Base-by-base conservation (phyloP, 2,797 vertebrate species). In the Bovichtus variegatus region DNA sequence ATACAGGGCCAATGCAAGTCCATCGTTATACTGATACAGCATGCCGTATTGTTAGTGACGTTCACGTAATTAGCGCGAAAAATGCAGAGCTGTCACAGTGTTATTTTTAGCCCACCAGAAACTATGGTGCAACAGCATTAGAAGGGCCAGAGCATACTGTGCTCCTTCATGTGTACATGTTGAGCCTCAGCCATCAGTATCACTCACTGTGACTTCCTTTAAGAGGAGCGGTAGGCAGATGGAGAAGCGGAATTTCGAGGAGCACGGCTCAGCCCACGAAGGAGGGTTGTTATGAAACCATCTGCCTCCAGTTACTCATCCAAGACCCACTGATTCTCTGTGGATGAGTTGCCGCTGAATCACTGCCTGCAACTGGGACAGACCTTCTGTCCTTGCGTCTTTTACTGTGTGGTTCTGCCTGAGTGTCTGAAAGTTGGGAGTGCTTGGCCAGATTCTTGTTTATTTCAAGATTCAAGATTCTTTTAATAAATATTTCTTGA, bases 251-350 rank as follows among this genome's bases (percentile, higher is more conserved):
- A 83, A 69, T 81, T 29, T 86, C 43, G 51, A 76, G 64, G 51
- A 78, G 53, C 59, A 23, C 1, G 9, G 62, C 41, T 60, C 73
- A 15, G 50, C 62, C 57, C 27, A 6, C 44, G 51, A 58, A 77
- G 67, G 51, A 73, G 47, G 66, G 13, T 66, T 63, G 46, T 83
- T 71, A 70, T 62, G 70, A 88, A 87, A 83, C 90, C 93, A 92
- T 93, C 93, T 93, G 91, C 84, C 77, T 78, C 76, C 84, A 25
- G 36, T 78, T 85, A 74, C 55, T 38, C 64, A 54, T 83, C 77
- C 75, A 66, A 65, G 57, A 82, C 67, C 58, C 64, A 38, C 27
- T 0, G 2, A 50, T 71, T 51, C 67, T 70, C 55, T 10, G 16
- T 46, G 74, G 69, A 84, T 62, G 71, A 80, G 71, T 55, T 38